Evolutionary conservation across 2,113 vertebrate species (phyloP), one percentile per base, ranked within the genome.

Genomic region (Triplophysa rosa): DNA sequence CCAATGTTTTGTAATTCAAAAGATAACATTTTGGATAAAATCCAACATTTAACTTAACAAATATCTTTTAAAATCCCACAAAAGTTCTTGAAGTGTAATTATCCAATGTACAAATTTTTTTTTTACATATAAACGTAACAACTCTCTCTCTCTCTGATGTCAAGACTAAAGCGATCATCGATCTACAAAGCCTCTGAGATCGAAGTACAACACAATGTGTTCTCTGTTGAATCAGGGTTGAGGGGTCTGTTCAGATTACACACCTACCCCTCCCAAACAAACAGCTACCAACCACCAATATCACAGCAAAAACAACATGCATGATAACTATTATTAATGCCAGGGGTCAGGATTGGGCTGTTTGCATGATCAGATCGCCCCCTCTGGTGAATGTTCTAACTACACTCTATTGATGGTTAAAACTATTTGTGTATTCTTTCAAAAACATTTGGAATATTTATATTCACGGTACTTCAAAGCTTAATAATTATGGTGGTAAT

Each of bases 241-340:
- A 71, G 67, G 69, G 70, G 37, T 79, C 29, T 52, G 78, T 81
- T 85, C 84, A 83, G n/a, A 69, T 84, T 80, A 79, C 84, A 42
- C 26, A 62, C 26, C 61, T 9, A 17, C 37, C 61, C 59, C 61
- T 33, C 67, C 23, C 62, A 19, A 21, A 69, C 37, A 42, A 70
- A 75, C n/a, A 61, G 26, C 26, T 74, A 29, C n/a, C n/a, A 23
- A 23, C 63, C 75, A 29, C 65, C 61, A 67, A 58, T 19, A 26
- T 1, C 24, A 54, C 47, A 33, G 47, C 24, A 26, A 21, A 40
- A 58, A 58, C 52, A 40, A 9, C 69, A 71, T 37, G 26, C 49
- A 70, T 54, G 45, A 45, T 69, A 54, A 6, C 33, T 37, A 37
- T 21, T 33, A 58, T 33, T 8, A 40, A 40, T 58, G 37, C 47